phyloP scores from a whole-genome alignment of 2,888 invertebrate genomes.

The Bellardia pandia region DNA sequence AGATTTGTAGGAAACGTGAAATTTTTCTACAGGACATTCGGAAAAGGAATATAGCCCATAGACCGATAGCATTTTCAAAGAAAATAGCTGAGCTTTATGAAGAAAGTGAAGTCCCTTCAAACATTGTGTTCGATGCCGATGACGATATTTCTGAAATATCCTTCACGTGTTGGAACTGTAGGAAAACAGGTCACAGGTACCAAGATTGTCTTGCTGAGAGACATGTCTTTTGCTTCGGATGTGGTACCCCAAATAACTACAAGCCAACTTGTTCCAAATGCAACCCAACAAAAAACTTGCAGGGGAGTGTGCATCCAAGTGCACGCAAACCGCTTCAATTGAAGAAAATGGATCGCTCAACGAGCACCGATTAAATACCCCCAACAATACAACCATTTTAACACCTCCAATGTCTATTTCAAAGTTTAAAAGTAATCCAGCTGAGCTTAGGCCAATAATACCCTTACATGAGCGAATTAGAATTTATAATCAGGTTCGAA shows the following conservation, averaged over 20 bases:
- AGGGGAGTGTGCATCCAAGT: background rate
- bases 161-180: constrained; percentile 39
- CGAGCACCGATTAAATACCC: no score
- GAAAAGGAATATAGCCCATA: background rate
- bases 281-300: background rate
- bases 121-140: background rate
- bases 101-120: background rate
- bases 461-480: no score
- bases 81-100: background rate
- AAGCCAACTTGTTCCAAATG: background rate
- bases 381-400: no score
- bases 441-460: no score
- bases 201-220: constrained; percentile 7
- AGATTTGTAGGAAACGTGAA: constrained; percentile 42
- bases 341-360: no score
- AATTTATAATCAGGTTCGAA: no score
- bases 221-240: constrained; percentile 27
- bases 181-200: constrained; percentile 16
- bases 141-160: no score
- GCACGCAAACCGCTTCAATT: constrained; percentile 3
- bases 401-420: no score
- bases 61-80: no score
- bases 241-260: constrained; percentile 3
- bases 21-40: constrained; percentile 41
- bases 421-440: no score